Evolutionary conservation across 2,113 vertebrate species (phyloP).

Genomic region (Cinclus cinclus): DNA sequence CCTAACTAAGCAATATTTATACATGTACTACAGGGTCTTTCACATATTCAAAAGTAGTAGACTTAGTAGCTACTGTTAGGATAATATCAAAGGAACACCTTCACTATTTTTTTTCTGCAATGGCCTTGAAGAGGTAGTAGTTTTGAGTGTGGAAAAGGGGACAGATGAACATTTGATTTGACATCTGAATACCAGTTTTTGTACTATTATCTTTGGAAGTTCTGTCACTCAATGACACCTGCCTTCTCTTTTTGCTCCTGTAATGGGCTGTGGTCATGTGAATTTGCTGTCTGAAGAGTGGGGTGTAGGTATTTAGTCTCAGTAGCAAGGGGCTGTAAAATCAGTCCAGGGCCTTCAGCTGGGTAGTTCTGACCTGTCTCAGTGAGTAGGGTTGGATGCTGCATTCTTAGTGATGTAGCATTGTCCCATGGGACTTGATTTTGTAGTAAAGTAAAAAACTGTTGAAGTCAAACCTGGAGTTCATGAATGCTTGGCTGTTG

Average conservation of each 20-base stretch:
- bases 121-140: background rate
- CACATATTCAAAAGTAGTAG: background rate
- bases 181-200: background rate
- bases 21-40: background rate
- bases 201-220: background rate
- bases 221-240: background rate
- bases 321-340: background rate
- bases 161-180: background rate
- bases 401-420: background rate
- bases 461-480: background rate
- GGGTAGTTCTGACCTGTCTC: background rate
- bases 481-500: background rate
- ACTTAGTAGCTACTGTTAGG: background rate
- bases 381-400: background rate
- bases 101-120: background rate
- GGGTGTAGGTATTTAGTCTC: background rate
- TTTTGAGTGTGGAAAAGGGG: background rate
- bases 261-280: background rate
- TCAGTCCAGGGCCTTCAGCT: background rate
- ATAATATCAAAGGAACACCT: background rate
- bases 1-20: background rate
- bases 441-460: background rate
- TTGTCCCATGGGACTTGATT: background rate
- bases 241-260: background rate
- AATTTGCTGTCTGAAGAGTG: background rate